Evolutionary conservation across 2,113 vertebrate genomes (phyloP).

Genomic region (Pelvicachromis taeniatus): DNA sequence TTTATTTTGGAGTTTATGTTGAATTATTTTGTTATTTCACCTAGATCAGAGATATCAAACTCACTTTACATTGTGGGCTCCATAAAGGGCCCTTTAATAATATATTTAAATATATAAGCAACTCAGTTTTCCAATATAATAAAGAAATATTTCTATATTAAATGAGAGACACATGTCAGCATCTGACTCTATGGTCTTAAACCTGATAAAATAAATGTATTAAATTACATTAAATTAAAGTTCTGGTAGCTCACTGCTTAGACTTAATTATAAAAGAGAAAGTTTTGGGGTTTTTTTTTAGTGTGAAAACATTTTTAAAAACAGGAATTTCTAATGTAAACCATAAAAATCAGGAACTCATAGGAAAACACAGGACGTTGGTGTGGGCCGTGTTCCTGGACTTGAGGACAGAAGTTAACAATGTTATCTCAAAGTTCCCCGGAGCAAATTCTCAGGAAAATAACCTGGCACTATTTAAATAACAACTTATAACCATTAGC

Average conservation of each 20-base stretch:
- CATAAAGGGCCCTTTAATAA: neutral
- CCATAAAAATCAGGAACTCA: neutral
- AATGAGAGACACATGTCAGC: neutral
- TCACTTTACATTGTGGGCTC: neutral
- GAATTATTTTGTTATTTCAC: neutral
- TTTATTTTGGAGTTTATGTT: neutral
- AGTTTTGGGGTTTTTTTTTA: too few relatives aligned
- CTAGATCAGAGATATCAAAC: neutral
- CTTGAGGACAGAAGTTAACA: neutral
- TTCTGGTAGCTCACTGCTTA: neutral
- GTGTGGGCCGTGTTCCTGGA: neutral
- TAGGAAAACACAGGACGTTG: neutral
- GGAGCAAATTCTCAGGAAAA: too few relatives aligned
- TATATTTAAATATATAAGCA: neutral
- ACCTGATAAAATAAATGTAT: neutral
- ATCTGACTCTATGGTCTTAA: neutral
- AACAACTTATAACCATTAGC: neutral
- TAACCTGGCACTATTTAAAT: too few relatives aligned
- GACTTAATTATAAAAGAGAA: neutral
- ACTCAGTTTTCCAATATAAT: neutral
- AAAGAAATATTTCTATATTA: neutral
- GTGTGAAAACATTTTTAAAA: too few relatives aligned
- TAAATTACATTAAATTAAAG: neutral
- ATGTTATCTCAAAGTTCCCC: neutral
- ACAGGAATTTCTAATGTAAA: neutral